Evolutionary conservation across 2,888 invertebrate species (phyloP).

Genomic region (Cheilosia scutellata): DNA sequence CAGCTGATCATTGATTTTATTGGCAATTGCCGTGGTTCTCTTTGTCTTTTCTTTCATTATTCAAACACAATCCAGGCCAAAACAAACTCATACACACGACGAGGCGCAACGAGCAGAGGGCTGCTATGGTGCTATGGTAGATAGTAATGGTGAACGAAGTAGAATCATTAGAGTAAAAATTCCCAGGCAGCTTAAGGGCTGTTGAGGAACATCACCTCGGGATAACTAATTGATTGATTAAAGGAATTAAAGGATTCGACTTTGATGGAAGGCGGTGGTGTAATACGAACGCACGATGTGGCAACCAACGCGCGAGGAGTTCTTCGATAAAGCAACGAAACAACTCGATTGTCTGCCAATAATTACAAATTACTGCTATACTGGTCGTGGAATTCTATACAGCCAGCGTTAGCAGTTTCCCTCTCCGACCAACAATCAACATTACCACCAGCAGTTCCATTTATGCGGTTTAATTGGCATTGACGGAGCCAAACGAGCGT

Average conservation of each 20-base stretch:
- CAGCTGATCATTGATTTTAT: conserved; percentile 70
- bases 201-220: conserved; percentile 70
- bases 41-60: conserved; percentile 64
- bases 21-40: conserved; percentile 52
- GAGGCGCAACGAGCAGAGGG: neutral
- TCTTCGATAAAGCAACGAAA: conserved; percentile 40
- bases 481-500: conserved; percentile 29
- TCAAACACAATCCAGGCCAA: conserved; percentile 43
- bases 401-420: neutral
- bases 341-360: conserved; percentile 67
- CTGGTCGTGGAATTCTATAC: neutral
- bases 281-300: conserved; percentile 3
- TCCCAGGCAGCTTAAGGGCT: conserved; percentile 69
- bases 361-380: conserved; percentile 71
- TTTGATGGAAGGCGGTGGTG: conserved; percentile 41
- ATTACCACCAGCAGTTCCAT: conserved; percentile 12
- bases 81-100: neutral
- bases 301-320: conserved; percentile 11
- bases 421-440: neutral
- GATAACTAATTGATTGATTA: conserved; percentile 76
- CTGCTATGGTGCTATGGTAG: neutral
- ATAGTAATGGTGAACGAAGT: neutral
- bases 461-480: conserved; percentile 30
- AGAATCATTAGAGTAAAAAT: conserved; percentile 58
- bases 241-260: conserved; percentile 67